Evolutionary conservation across 92 coral and sea anemone genomes (phyloP).

Genomic region (Porites cylindrica): DNA sequence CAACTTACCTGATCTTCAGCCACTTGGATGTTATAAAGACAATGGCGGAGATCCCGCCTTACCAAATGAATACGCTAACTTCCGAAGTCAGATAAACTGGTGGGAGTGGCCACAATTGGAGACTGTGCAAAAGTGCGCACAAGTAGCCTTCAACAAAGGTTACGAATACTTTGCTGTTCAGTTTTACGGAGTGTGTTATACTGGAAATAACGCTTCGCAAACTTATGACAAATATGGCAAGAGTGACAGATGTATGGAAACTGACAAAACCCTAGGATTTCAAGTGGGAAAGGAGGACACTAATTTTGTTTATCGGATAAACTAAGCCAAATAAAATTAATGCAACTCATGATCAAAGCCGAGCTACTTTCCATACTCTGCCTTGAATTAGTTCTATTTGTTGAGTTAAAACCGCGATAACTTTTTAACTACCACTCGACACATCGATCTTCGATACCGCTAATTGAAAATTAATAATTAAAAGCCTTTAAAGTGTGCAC

Average conservation of each 20-base stretch:
- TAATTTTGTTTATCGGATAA: constrained; percentile 30
- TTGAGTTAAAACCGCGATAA: too few relatives aligned
- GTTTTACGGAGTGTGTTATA: constrained; percentile 88
- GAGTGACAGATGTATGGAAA: background rate
- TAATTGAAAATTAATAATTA: too few relatives aligned
- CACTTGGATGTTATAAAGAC: constrained; percentile 57
- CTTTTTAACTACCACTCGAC: too few relatives aligned
- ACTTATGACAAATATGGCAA: constrained; percentile 51
- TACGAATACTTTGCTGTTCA: constrained; percentile 83
- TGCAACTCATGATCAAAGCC: too few relatives aligned
- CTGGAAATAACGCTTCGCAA: constrained; percentile 44
- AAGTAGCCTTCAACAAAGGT: constrained; percentile 48
- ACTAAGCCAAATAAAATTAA: too few relatives aligned
- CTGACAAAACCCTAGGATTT: background rate
- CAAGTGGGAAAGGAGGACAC: background rate
- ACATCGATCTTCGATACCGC: too few relatives aligned
- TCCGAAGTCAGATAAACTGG: constrained; percentile 76
- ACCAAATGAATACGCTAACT: constrained; percentile 48
- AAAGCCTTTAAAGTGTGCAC: too few relatives aligned
- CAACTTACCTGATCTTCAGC: constrained; percentile 16
- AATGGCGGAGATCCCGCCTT: constrained; percentile 17
- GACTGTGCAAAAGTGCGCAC: constrained; percentile 76
- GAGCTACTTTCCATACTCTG: too few relatives aligned
- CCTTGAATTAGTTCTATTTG: too few relatives aligned
- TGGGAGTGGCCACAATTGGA: constrained; percentile 24